phyloP scores from a whole-genome alignment of 1,140 invertebrate species.

The Listronotus bonariensis region DNA sequence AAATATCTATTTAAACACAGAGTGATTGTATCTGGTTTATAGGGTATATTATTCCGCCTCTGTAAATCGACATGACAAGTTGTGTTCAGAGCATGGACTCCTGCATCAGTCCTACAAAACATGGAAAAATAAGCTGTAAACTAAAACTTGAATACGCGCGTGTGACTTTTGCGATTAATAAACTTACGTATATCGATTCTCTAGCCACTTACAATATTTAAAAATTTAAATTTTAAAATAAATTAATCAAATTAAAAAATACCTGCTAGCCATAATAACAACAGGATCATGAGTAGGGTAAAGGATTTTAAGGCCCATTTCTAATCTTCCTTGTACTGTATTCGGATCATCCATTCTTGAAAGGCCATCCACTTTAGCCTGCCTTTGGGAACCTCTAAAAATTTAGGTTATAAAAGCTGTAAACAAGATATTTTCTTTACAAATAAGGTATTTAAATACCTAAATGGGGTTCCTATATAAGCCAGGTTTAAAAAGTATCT shows the following conservation, averaged over 20 bases:
- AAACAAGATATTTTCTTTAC: slow-evolving; percentile 17
- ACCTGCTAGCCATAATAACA: slow-evolving; percentile 69
- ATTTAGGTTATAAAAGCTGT: slow-evolving; percentile 2
- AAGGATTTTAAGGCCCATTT: slow-evolving; percentile 61
- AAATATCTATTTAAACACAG: slow-evolving; percentile 65
- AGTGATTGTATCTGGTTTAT: slow-evolving; percentile 57
- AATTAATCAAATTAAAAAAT: too few relatives aligned
- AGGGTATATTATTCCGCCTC: slow-evolving; percentile 56
- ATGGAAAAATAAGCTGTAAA: slow-evolving; percentile 21
- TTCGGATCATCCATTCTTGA: slow-evolving; percentile 57
- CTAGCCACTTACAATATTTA: too few relatives aligned
- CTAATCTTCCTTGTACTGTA: slow-evolving; percentile 68
- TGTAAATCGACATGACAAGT: slow-evolving; percentile 69
- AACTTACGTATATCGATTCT: too few relatives aligned
- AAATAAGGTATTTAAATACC: slow-evolving; percentile 51
- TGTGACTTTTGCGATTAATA: neutral
- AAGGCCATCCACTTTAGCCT: slow-evolving; percentile 48
- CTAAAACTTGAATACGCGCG: neutral
- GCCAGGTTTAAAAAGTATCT: slow-evolving; percentile 65
- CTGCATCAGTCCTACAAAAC: slow-evolving; percentile 68
- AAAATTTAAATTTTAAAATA: too few relatives aligned
- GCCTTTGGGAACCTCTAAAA: slow-evolving; percentile 62
- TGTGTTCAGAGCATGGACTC: slow-evolving; percentile 70
- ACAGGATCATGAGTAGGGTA: slow-evolving; percentile 58
- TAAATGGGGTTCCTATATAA: slow-evolving; percentile 66